These are phyloP conservation scores for Canis aureus DNA, from an alignment of 2,113 vertebrate species.

Conservation along the genomic window DNA sequence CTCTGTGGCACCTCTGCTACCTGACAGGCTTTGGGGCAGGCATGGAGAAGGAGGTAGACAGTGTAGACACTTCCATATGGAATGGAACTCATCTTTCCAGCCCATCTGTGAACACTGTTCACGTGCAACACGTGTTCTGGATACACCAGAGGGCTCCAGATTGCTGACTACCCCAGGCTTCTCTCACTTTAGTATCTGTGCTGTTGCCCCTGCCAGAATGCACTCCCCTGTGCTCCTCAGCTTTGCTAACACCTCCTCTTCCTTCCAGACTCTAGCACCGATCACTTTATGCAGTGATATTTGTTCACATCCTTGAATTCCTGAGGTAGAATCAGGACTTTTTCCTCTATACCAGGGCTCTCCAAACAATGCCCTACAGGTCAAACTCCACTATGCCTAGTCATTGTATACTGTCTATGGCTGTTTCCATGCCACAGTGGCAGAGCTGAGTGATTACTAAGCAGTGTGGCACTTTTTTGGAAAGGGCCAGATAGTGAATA, in stretches of 20 bases:
- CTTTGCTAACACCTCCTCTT: neutral
- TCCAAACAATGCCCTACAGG: too few species aligned
- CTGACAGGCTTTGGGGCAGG: neutral
- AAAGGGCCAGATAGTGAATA: neutral
- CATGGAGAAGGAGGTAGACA: too few species aligned
- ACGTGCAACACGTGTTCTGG: neutral
- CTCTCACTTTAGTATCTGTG: neutral
- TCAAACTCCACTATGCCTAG: fast-evolving
- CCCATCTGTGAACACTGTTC: neutral
- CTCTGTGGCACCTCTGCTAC: neutral
- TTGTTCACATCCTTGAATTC: neutral
- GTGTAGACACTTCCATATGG: neutral
- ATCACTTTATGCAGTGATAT: neutral
- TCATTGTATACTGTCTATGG: neutral
- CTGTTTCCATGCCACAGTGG: neutral
- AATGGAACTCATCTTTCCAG: neutral
- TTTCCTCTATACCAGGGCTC: neutral
- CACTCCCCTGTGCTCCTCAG: fast-evolving
- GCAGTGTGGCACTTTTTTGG: neutral
- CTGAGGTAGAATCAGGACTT: neutral
- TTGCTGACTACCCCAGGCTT: neutral
- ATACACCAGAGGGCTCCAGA: fast-evolving
- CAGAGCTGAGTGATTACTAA: neutral
- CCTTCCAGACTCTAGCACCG: neutral
- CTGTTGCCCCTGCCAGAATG: neutral